Conservation (phyloP, 92 coral and sea anemone species). For the Nematostella vectensis region DNA sequence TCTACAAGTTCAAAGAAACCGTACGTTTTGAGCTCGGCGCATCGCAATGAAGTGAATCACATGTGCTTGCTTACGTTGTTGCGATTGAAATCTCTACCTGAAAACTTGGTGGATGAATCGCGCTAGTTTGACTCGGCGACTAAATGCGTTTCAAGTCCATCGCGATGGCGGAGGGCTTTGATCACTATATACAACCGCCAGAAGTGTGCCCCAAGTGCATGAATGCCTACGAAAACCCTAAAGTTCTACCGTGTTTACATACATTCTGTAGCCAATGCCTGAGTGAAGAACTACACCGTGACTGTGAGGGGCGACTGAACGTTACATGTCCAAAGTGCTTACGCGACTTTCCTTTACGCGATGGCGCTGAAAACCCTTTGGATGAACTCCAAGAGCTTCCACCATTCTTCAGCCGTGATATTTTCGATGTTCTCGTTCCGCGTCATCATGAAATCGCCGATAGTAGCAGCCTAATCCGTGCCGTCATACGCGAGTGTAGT, state of each 20-base stretch:
- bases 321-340: constrained; percentile 88
- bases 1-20: constrained; percentile 34
- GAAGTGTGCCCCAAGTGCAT: constrained; percentile 78
- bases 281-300: constrained; percentile 79
- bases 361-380: constrained; percentile 80
- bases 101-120: neutral
- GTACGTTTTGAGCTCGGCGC: constrained; percentile 20
- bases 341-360: constrained; percentile 74
- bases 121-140: constrained; percentile 15
- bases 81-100: neutral
- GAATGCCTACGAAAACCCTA: constrained; percentile 84
- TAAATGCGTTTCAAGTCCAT: constrained; percentile 91
- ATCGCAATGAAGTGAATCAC: constrained; percentile 30
- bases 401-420: constrained; percentile 59
- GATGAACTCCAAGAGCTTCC: constrained; percentile 55
- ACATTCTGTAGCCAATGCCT: constrained; percentile 91
- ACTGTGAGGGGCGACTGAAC: constrained; percentile 66
- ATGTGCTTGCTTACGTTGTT: constrained; percentile 40
- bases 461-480: constrained; percentile 62
- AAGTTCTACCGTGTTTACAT: constrained; percentile 99
- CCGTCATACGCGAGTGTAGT: constrained; percentile 75
- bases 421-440: constrained; percentile 79
- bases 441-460: constrained; percentile 53
- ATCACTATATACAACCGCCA: constrained; percentile 56
- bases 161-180: constrained; percentile 93